Conservation (phyloP, 2,113 vertebrate species). For the Forbesichthys agassizii region DNA sequence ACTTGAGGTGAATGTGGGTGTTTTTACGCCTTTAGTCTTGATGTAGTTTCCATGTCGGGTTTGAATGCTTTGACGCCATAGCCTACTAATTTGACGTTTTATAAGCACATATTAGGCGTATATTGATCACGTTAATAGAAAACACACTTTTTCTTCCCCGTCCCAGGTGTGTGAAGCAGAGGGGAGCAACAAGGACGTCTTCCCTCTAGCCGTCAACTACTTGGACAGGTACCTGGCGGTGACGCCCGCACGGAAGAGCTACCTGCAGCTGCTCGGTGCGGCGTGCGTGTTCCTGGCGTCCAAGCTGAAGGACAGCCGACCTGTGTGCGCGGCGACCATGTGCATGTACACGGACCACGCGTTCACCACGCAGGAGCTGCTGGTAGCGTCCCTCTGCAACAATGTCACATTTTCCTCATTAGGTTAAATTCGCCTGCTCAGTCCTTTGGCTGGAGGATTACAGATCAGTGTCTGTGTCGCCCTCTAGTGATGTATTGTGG, state of each 20-base stretch:
- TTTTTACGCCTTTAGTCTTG: constrained; percentile 47
- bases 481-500: constrained; percentile 74
- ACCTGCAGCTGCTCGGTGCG: constrained; percentile 90
- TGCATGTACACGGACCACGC: constrained; percentile 96
- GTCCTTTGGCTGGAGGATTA: constrained; percentile 34
- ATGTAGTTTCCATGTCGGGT: no score
- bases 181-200: constrained; percentile 91
- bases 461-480: constrained; percentile 48
- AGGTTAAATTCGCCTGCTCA: constrained; percentile 42
- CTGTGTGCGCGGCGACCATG: constrained; percentile 89
- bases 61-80: no score
- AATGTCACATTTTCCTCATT: constrained; percentile 53
- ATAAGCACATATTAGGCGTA: not conserved
- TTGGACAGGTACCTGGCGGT: constrained; percentile 94
- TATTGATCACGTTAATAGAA: not conserved
- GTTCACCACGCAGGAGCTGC: constrained; percentile 87
- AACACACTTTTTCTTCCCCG: not conserved
- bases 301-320: constrained; percentile 91
- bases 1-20: constrained; percentile 46
- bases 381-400: constrained; percentile 78
- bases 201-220: constrained; percentile 95
- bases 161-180: constrained; percentile 92
- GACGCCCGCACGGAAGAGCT: constrained; percentile 85
- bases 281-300: constrained; percentile 96
- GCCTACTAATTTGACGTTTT: not conserved